These are phyloP conservation scores for Macrotis lagotis DNA, from an alignment of 2,113 vertebrate species.

Conservation along the genomic window DNA sequence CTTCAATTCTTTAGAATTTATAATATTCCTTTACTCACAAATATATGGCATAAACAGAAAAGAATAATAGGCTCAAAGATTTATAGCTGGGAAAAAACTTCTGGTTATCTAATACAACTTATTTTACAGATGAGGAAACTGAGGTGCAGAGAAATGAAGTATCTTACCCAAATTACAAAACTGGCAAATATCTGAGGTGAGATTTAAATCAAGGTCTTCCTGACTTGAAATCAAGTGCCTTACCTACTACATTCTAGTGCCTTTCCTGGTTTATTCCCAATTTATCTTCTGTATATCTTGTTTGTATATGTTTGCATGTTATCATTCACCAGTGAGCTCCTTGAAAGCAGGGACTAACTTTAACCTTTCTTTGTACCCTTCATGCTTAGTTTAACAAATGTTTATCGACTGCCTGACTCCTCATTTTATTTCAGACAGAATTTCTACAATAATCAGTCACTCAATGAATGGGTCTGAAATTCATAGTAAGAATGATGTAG, in stretches of 20 bases:
- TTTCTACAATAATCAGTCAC: neutral
- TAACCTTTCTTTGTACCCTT: neutral
- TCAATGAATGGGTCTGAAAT: slow-evolving; percentile 32
- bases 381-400: neutral
- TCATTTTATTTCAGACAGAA: neutral
- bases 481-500: slow-evolving; percentile 12
- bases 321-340: neutral
- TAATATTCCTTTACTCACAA: neutral
- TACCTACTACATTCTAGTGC: neutral
- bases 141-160: neutral
- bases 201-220: neutral
- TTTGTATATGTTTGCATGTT: neutral
- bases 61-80: neutral
- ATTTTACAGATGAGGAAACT: neutral
- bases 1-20: neutral
- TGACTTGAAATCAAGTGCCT: neutral
- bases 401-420: neutral
- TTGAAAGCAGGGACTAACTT: neutral
- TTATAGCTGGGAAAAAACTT: neutral
- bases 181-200: neutral
- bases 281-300: neutral
- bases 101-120: neutral
- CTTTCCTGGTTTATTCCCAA: neutral
- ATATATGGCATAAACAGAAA: neutral
- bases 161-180: neutral